Conservation (phyloP, 2,797 vertebrate genomes). For the Tamandua tetradactyla region DNA sequence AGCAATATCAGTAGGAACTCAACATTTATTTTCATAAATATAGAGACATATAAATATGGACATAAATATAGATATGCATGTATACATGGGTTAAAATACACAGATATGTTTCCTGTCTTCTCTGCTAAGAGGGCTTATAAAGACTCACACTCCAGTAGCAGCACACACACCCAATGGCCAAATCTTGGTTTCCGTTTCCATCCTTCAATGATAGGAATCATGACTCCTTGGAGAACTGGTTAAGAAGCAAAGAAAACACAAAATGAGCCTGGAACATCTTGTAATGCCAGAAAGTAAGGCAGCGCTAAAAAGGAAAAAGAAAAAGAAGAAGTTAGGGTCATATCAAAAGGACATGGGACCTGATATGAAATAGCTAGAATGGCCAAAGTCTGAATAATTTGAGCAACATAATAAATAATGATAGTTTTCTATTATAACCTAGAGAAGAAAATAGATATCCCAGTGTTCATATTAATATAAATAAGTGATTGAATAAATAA, state of each 20-base stretch:
- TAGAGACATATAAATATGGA: not conserved
- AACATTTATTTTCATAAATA: not conserved
- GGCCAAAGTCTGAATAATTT: not conserved
- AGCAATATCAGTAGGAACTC: not conserved
- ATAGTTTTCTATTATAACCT: not conserved
- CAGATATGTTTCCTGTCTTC: too few species aligned
- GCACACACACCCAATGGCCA: not conserved
- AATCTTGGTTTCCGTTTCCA: not conserved
- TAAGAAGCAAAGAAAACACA: not conserved
- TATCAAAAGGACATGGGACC: not conserved
- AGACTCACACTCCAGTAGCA: too few species aligned
- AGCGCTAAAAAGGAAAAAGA: not conserved
- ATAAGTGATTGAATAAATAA: not conserved
- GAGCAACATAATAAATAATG: not conserved
- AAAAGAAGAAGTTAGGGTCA: not conserved
- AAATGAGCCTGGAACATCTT: not conserved
- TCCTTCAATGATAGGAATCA: not conserved
- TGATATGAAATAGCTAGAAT: not conserved
- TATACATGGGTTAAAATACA: not conserved
- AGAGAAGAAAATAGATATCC: not conserved
- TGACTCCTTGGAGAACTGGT: not conserved
- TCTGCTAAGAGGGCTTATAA: too few species aligned
- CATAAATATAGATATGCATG: not conserved
- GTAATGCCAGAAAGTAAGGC: not conserved
- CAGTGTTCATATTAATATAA: not conserved